Evolutionary conservation across 2,888 invertebrate genomes (phyloP).

Genomic region (Cynaeus angustus): DNA sequence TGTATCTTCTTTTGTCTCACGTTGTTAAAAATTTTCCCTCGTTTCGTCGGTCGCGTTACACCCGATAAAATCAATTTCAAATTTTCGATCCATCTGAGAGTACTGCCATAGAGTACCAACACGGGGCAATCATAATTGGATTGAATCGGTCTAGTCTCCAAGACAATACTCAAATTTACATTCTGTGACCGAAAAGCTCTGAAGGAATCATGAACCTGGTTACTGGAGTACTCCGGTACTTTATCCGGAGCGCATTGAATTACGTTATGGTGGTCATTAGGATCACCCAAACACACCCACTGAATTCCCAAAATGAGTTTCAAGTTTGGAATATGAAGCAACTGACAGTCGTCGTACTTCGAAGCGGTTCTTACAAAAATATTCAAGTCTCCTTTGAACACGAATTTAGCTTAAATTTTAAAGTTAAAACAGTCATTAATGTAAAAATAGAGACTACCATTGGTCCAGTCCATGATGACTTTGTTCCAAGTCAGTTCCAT

Average conservation of each 20-base stretch:
- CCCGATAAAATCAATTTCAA: conserved; percentile 93
- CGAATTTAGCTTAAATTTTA: conserved; percentile 79
- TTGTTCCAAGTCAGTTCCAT: conserved; percentile 98
- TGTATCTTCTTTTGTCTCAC: conserved; percentile 90
- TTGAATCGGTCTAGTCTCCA: conserved; percentile 81
- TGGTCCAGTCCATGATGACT: conserved; percentile 96
- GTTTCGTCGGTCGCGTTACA: conserved; percentile 94
- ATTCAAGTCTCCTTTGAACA: conserved; percentile 94
- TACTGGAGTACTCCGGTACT: conserved; percentile 96
- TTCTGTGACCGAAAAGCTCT: conserved; percentile 94
- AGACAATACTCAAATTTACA: conserved; percentile 83
- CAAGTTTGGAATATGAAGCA: conserved; percentile 92
- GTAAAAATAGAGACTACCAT: conserved; percentile 78
- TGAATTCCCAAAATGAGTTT: conserved; percentile 87
- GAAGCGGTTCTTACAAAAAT: conserved; percentile 97
- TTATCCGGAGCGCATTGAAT: conserved; percentile 97
- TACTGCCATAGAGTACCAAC: conserved; percentile 92
- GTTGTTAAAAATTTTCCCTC: conserved; percentile 92
- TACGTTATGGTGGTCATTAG: conserved; percentile 96
- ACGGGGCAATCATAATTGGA: conserved; percentile 78
- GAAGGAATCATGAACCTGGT: conserved; percentile 96
- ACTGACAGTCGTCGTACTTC: conserved; percentile 97
- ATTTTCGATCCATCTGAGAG: conserved; percentile 96
- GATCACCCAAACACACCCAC: conserved; percentile 95
- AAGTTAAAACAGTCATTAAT: background rate